A percentile compares a stretch with the other conserved stretches of the same genome.
phyloP scores from a whole-genome alignment of 1,140 invertebrate species.

The Protaetia brevitarsis region DNA sequence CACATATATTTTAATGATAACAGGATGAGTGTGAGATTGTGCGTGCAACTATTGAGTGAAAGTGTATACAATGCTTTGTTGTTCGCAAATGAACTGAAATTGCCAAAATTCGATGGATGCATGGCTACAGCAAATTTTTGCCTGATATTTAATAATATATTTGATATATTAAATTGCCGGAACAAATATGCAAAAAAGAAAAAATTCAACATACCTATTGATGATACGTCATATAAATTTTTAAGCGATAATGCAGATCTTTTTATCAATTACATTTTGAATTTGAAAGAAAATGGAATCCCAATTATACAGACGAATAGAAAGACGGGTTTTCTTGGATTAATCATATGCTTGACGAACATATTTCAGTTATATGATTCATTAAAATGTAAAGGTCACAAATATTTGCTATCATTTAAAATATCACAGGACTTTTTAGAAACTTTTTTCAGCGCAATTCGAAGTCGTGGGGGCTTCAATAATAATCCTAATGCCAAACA shows the following conservation, averaged over 20 bases:
- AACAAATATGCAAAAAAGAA: conserved; percentile 31
- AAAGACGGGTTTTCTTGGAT: conserved; percentile 29
- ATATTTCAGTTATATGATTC: conserved; percentile 26
- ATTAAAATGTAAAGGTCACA: conserved; percentile 11
- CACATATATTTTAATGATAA: conserved; percentile 33
- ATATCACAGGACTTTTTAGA: conserved; percentile 47
- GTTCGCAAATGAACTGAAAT: conserved; percentile 27
- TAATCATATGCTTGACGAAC: conserved; percentile 27
- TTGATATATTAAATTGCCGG: conserved; percentile 33
- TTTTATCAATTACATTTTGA: conserved; percentile 26
- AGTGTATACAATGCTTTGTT: conserved; percentile 30
- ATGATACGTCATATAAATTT: not conserved
- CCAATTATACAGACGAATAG: conserved; percentile 21
- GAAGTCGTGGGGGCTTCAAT: conserved; percentile 43
- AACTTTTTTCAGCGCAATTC: conserved; percentile 45
- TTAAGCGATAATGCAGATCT: conserved; percentile 22
- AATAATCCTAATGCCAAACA: conserved; percentile 44
- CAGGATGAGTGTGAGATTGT: conserved; percentile 32
- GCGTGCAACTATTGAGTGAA: conserved; percentile 26
- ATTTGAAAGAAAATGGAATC: conserved; percentile 17
- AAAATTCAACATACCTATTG: conserved; percentile 23
- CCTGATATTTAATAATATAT: conserved; percentile 33
- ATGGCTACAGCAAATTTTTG: conserved; percentile 29
- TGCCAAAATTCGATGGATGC: conserved; percentile 28
- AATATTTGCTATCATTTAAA: conserved; percentile 40